Evolutionary conservation across 2,888 invertebrate species (phyloP).

Genomic region (Epistrophella euchroma): DNA sequence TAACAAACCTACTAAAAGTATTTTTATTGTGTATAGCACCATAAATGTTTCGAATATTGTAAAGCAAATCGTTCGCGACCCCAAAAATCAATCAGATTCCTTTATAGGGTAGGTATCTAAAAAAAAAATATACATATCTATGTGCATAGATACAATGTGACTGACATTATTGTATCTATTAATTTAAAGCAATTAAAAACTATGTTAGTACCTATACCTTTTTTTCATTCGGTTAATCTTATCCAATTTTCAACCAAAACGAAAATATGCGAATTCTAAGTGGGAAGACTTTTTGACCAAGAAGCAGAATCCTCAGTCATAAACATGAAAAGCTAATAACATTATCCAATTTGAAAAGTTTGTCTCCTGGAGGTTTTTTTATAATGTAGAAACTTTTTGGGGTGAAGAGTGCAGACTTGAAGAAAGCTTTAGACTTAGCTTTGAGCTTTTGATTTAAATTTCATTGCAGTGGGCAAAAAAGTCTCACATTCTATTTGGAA

Average conservation of each 20-base stretch:
- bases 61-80: not conserved
- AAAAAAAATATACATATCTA: not conserved
- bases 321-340: conserved; percentile 64
- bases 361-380: not conserved
- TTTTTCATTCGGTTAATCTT: not conserved
- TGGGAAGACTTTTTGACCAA: conserved; percentile 60
- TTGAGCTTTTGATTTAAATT: conserved; percentile 13
- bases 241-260: not conserved
- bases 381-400: not conserved
- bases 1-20: conserved; percentile 53
- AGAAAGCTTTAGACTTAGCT: conserved; percentile 34
- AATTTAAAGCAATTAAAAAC: not conserved
- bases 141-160: not conserved
- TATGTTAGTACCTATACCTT: conserved; percentile 9
- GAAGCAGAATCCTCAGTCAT: conserved; percentile 33
- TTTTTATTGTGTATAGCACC: conserved; percentile 1
- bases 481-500: not conserved
- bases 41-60: conserved; percentile 18
- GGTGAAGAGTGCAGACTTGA: not conserved
- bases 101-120: not conserved
- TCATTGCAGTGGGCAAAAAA: not conserved
- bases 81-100: not conserved
- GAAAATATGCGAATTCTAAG: conserved; percentile 35
- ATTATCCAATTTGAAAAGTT: conserved; percentile 51
- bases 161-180: not conserved